Conservation (phyloP, 2,113 vertebrate genomes). For the Poeciliopsis retropinna region DNA sequence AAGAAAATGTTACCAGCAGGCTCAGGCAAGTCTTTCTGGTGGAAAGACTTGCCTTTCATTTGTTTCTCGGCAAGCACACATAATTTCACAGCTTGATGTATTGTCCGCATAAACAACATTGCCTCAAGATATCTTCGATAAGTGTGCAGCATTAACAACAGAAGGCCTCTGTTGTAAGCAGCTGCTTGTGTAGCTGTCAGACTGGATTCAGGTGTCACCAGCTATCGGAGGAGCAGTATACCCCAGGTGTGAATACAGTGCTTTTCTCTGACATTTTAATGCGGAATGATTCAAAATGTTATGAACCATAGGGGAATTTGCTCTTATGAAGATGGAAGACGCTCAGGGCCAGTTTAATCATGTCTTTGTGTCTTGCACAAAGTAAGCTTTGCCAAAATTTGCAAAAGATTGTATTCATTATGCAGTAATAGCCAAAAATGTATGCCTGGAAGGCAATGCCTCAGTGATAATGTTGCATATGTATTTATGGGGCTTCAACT, state of each 20-base stretch:
- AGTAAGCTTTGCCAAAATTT: too few species aligned
- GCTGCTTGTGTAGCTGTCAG: conserved; percentile 47
- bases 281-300: background rate
- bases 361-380: background rate
- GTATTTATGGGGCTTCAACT: background rate
- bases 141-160: conserved; percentile 63
- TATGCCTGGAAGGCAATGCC: background rate
- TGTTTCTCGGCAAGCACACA: conserved; percentile 53
- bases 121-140: conserved; percentile 62
- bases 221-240: conserved; percentile 11
- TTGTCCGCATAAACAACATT: conserved; percentile 60
- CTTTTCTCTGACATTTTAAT: background rate
- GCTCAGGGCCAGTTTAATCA: background rate
- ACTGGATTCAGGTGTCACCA: conserved; percentile 34
- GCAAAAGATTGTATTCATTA: background rate
- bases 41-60: conserved; percentile 59
- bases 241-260: background rate
- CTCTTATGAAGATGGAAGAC: background rate
- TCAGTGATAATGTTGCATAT: background rate
- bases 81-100: conserved; percentile 71
- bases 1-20: conserved; percentile 35
- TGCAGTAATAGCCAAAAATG: background rate
- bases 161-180: conserved; percentile 39
- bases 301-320: background rate
- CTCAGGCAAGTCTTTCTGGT: conserved; percentile 38